Evolutionary conservation across 1,140 invertebrate species (phyloP).

Genomic region (Platyura marginata): DNA sequence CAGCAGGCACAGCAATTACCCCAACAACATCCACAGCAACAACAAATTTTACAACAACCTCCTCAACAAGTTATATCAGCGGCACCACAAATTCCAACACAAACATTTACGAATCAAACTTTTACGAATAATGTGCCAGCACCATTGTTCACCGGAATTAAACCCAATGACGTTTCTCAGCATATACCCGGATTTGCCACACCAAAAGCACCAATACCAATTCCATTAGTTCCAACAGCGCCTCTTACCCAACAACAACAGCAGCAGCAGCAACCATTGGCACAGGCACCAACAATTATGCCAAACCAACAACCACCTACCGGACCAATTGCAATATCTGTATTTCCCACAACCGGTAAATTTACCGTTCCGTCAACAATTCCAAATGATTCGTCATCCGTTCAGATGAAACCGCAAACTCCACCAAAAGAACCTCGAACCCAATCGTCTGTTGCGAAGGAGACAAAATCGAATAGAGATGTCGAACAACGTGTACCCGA

Average conservation of each 20-base stretch:
- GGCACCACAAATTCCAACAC: slow-evolving; percentile 43
- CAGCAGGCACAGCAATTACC: slow-evolving; percentile 7
- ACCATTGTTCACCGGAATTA: slow-evolving; percentile 1
- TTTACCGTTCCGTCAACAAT: neutral
- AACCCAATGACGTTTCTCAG: neutral
- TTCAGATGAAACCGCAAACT: neutral
- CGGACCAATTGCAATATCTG: too few species aligned
- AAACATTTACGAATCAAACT: slow-evolving; percentile 63
- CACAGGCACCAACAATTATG: neutral
- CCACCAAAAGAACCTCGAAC: neutral
- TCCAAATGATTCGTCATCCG: neutral
- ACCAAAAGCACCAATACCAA: neutral
- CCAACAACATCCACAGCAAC: slow-evolving; percentile 14
- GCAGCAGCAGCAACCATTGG: neutral
- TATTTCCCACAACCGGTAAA: neutral
- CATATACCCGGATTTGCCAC: neutral
- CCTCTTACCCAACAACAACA: neutral
- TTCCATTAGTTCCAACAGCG: neutral
- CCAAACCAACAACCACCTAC: neutral
- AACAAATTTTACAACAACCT: too few species aligned
- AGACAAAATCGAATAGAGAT: neutral
- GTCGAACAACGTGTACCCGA: neutral
- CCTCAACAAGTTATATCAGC: too few species aligned
- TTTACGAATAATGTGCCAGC: slow-evolving; percentile 29
- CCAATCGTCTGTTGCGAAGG: neutral